Base-by-base conservation (phyloP, 2,797 vertebrate species). In the Anguilla marmorata region DNA sequence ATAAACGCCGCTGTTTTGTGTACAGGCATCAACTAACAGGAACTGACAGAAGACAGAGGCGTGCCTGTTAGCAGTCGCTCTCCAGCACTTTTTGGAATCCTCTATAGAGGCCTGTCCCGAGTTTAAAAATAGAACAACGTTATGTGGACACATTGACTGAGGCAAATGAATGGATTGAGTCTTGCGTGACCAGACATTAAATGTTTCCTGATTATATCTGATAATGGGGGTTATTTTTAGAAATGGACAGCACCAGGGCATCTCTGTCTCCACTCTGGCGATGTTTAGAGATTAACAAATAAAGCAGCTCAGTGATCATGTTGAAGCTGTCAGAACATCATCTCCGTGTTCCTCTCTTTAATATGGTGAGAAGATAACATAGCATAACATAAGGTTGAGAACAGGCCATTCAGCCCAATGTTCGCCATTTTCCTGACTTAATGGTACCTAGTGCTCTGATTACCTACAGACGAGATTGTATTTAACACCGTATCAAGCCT, bases 111-210 rank as follows among this genome's bases (percentile, higher is more conserved):
- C 76, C 37, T 6, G 21, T 16, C 27, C 2, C 21, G 0, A 16
- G 76, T 14, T 41, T 4, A n/a, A 16, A 76, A 19, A 41, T 45
- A 41, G 16, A 79, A 45, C 21, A 37, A 11, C 45, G n/a, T 82
- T 19, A 82, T 9, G 11, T 7, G 24, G 41, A 79, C 30, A 79
- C 14, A 41, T 50, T 82, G 9, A 48, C n/a, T 82, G 37, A 24
- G 79, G 45, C 5, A 50, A 82, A n/a, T 82, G 21, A 50, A 82
- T 82, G 21, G n/a, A n/a, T 82, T 82, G 79, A 50, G 21, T n/a
- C 41, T 19, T 1, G 16, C 21, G 21, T 76, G 33, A 76, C 72
- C 72, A 82, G 21, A n/a, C 41, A 82, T 21, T 8, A n/a, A 24
- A 48, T 11, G 74, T 79, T 19, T 24, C 2, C 19, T 41, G 37